phyloP scores from a whole-genome alignment of 1,140 invertebrate genomes.

The Drosophila santomea region DNA sequence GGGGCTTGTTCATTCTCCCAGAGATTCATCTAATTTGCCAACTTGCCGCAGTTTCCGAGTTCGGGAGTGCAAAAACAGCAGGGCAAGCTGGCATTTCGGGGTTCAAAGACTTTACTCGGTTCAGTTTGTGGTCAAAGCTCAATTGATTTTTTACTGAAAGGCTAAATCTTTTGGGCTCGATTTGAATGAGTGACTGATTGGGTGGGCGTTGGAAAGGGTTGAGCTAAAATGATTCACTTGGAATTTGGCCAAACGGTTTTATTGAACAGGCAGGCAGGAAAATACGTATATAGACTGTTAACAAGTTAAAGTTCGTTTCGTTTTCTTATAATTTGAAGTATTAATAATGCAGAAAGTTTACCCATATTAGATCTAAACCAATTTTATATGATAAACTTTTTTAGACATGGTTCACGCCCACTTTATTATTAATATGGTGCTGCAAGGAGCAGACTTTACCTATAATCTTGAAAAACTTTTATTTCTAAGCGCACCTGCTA shows the following conservation, averaged over 20 bases:
- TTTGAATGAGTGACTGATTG: slow-evolving; percentile 29
- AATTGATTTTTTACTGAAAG: slow-evolving; percentile 36
- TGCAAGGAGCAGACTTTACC: not conserved
- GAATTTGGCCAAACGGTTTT: slow-evolving; percentile 5
- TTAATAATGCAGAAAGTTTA: too few relatives aligned
- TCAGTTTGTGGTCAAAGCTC: slow-evolving; percentile 34
- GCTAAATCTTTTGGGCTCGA: slow-evolving; percentile 27
- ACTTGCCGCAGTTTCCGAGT: slow-evolving; percentile 27
- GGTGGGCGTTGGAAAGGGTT: not conserved
- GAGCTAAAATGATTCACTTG: not conserved
- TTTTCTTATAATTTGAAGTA: too few relatives aligned
- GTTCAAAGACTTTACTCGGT: slow-evolving; percentile 28
- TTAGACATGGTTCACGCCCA: not conserved
- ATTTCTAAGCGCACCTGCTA: slow-evolving; percentile 10
- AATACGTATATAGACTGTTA: not conserved
- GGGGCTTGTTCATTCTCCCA: slow-evolving; percentile 52
- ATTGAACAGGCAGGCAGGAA: not conserved
- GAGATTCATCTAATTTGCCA: slow-evolving; percentile 64
- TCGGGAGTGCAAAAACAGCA: slow-evolving; percentile 5
- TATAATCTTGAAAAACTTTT: not conserved
- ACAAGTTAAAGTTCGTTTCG: too few relatives aligned
- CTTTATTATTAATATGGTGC: not conserved
- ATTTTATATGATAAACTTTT: not conserved
- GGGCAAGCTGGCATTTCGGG: slow-evolving; percentile 1
- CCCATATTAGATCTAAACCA: too few relatives aligned